phyloP scores from a whole-genome alignment of 2,888 invertebrate genomes.

The Drosophila lacicola region DNA sequence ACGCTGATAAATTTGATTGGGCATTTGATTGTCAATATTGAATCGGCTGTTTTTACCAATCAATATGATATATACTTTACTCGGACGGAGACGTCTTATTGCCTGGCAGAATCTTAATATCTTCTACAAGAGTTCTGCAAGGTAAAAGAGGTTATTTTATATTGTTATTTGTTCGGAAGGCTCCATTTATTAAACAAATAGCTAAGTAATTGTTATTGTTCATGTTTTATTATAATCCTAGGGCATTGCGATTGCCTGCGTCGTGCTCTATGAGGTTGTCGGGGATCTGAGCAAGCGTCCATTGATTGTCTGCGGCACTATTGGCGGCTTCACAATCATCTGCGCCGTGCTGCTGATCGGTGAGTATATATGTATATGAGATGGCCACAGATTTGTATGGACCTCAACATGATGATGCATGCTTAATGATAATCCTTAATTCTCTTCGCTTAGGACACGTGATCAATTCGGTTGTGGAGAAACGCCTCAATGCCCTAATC shows the following conservation, averaged over 20 bases:
- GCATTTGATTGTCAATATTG: too few relatives aligned
- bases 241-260: slow-evolving; percentile 82
- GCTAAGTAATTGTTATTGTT: slow-evolving; percentile 3
- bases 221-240: slow-evolving; percentile 35
- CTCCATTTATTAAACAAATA: neutral
- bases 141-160: too few relatives aligned
- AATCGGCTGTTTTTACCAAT: too few relatives aligned
- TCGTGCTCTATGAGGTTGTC: slow-evolving; percentile 78
- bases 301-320: slow-evolving; percentile 81
- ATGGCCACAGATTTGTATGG: too few relatives aligned
- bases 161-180: too few relatives aligned
- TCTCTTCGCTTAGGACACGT: slow-evolving; percentile 71
- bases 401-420: neutral
- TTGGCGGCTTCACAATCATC: slow-evolving; percentile 82
- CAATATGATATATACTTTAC: too few relatives aligned
- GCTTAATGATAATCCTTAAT: too few relatives aligned
- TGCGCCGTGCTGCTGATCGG: slow-evolving; percentile 80
- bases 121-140: too few relatives aligned
- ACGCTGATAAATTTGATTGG: too few relatives aligned
- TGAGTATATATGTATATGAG: slow-evolving; percentile 49
- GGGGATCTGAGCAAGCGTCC: slow-evolving; percentile 61
- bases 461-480: slow-evolving; percentile 81
- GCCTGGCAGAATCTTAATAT: too few relatives aligned
- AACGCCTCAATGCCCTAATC: slow-evolving; percentile 82
- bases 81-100: too few relatives aligned